Percentiles rank a stretch among this genome's conserved stretches.
Conservation (phyloP, 2,797 vertebrate species). For the Erpetoichthys calabaricus region DNA sequence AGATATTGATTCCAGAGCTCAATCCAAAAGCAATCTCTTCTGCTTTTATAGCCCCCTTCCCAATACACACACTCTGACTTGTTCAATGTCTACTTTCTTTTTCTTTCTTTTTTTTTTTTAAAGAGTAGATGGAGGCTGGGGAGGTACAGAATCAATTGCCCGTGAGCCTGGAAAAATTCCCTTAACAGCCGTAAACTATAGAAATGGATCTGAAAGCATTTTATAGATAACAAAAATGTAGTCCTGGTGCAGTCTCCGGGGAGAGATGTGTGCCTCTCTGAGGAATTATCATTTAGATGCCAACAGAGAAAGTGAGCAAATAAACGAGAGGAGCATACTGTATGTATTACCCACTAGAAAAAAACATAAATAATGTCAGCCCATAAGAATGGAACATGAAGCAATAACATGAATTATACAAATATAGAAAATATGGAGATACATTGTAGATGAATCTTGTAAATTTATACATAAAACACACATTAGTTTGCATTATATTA, state of each 20-base stretch:
- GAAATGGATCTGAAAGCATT: neutral
- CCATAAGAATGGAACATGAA: no score
- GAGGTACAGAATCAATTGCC: neutral
- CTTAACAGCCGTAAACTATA: neutral
- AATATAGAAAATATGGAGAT: no score
- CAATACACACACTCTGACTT: neutral
- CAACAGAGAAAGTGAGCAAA: neutral
- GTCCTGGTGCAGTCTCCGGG: neutral
- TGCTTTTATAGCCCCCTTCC: conserved; percentile 1
- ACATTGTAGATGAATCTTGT: no score
- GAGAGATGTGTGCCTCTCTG: neutral
- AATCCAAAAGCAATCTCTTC: conserved; percentile 14
- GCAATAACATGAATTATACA: no score
- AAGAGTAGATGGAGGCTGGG: neutral
- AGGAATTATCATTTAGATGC: neutral
- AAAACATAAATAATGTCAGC: no score
- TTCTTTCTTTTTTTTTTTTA: neutral
- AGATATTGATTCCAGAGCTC: conserved; percentile 23
- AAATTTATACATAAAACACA: no score
- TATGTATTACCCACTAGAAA: no score
- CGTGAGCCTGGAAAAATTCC: neutral
- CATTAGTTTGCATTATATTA: no score
- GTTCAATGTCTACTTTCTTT: neutral
- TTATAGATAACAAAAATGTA: neutral
- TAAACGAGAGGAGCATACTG: neutral